Evolutionary conservation across 2,888 invertebrate species (phyloP).

Genomic region (Rhingia campestris): DNA sequence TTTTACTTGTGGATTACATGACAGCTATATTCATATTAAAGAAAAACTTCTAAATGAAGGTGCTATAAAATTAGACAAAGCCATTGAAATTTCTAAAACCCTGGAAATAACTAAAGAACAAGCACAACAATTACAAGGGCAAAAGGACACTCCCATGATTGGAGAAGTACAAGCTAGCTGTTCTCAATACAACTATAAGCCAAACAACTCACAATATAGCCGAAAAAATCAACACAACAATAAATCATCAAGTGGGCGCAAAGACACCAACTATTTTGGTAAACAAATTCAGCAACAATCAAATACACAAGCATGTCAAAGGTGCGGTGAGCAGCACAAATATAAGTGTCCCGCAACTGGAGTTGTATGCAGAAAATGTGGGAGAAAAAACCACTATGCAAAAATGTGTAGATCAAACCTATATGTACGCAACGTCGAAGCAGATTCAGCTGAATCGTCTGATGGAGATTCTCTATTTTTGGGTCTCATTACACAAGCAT

Average conservation of each 20-base stretch:
- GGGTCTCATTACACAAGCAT: conserved; percentile 25
- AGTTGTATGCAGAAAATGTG: neutral
- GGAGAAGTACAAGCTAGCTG: neutral
- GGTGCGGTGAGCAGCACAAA: conserved; percentile 20
- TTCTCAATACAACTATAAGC: no score
- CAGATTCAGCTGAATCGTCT: conserved; percentile 1
- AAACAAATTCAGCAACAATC: conserved; percentile 16
- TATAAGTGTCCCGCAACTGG: neutral
- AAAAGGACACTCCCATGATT: neutral
- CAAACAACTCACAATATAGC: no score
- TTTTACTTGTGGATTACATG: no score
- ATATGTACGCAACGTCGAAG: conserved; percentile 24
- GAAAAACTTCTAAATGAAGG: no score
- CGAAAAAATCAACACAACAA: neutral
- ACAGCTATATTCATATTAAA: no score
- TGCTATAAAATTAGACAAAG: no score
- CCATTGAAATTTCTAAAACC: no score
- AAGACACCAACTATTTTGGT: conserved; percentile 20
- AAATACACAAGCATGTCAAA: conserved; percentile 13
- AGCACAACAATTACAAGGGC: no score
- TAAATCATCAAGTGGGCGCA: neutral
- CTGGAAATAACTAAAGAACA: no score
- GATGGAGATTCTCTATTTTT: conserved; percentile 5
- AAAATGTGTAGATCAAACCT: neutral
- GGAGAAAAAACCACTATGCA: neutral